A percentile compares a stretch with the other conserved stretches of the same genome.
Evolutionary conservation across 2,113 vertebrate species (phyloP).

Genomic region (Platysteira castanea): DNA sequence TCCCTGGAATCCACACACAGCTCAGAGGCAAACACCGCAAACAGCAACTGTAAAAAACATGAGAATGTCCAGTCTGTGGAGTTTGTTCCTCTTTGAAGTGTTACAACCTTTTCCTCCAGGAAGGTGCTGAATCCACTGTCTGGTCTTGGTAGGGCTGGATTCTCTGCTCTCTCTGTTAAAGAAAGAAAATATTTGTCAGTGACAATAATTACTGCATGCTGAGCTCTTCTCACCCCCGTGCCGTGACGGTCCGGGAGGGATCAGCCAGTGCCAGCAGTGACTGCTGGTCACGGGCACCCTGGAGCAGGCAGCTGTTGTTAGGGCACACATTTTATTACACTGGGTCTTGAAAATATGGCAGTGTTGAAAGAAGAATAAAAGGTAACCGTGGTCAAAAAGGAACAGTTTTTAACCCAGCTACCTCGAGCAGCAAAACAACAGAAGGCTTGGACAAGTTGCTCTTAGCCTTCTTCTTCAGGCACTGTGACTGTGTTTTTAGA

Average conservation of each 20-base stretch:
- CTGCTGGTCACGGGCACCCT: not conserved
- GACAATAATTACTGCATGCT: not conserved
- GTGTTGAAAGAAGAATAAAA: not conserved
- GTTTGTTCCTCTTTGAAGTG: not conserved
- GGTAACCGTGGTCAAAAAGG: not conserved
- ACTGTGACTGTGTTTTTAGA: not conserved
- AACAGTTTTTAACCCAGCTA: not conserved
- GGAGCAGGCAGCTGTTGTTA: not conserved
- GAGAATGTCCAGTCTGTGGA: not conserved
- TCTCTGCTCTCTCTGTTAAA: not conserved
- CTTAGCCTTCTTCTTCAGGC: not conserved
- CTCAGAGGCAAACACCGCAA: not conserved
- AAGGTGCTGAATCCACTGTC: not conserved
- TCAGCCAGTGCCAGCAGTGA: not conserved
- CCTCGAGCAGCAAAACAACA: not conserved
- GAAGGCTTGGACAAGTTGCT: not conserved
- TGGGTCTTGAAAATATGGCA: not conserved
- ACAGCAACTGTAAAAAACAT: not conserved
- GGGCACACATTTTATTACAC: not conserved
- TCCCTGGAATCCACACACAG: not conserved
- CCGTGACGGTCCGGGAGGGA: fast-evolving
- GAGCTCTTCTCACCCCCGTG: not conserved
- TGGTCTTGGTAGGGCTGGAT: not conserved
- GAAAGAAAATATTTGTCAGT: not conserved
- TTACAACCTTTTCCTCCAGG: not conserved